Evolutionary conservation across 2,797 vertebrate species (phyloP).

Genomic region (Manis crassicaudata): DNA sequence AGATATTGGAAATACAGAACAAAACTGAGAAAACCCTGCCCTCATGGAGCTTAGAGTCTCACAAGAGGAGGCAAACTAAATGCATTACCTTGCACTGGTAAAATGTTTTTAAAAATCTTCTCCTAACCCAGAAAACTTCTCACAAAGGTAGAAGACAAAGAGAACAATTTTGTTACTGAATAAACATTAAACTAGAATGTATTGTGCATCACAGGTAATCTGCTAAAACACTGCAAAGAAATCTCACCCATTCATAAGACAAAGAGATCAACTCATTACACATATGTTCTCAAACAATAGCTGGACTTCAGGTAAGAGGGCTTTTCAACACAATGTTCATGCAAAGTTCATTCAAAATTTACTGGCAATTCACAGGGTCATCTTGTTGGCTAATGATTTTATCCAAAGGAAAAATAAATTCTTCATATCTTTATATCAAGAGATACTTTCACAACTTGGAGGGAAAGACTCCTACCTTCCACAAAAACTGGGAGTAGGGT

Average conservation of each 20-base stretch:
- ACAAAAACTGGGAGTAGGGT: neutral
- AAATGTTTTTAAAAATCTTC: neutral
- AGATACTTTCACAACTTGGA: neutral
- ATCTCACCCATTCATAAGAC: neutral
- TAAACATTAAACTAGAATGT: neutral
- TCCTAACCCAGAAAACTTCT: neutral
- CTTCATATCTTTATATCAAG: neutral
- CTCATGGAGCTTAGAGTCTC: neutral
- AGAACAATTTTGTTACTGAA: neutral
- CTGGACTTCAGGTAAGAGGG: neutral
- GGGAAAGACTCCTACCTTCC: neutral
- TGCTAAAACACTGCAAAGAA: neutral
- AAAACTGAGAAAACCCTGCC: neutral
- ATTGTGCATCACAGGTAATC: neutral
- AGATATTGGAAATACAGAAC: neutral
- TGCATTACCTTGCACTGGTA: neutral
- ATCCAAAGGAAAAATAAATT: neutral
- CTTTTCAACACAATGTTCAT: neutral
- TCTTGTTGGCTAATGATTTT: neutral
- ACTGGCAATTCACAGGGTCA: neutral
- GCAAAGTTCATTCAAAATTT: neutral
- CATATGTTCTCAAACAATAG: neutral
- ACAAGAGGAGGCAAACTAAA: neutral
- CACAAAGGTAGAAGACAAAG: neutral
- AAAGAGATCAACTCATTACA: neutral